A percentile compares a stretch with the other conserved stretches of the same genome.
These are phyloP conservation scores for Eciton burchellii DNA, from an alignment of 1,140 invertebrate species.

Conservation along the genomic window DNA sequence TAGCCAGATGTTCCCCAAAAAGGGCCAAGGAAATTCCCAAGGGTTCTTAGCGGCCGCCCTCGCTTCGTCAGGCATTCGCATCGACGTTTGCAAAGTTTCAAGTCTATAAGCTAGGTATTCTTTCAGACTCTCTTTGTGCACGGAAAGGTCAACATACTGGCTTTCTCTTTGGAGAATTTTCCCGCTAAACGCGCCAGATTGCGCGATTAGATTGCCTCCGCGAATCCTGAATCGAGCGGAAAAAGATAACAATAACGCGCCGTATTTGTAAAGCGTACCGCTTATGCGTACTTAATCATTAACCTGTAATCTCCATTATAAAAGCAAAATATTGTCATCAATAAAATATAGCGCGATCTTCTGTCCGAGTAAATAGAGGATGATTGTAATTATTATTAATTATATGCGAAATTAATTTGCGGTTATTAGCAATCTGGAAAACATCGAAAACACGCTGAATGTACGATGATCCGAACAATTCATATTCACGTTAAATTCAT, in stretches of 20 bases:
- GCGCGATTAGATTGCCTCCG: background rate
- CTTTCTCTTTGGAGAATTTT: background rate
- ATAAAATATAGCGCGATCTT: no score
- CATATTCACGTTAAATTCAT: slow-evolving; percentile 14
- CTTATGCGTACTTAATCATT: no score
- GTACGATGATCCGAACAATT: slow-evolving; percentile 3
- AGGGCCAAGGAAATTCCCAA: slow-evolving; percentile 79
- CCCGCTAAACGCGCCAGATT: background rate
- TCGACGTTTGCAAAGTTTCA: slow-evolving; percentile 2
- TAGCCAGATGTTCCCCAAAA: slow-evolving; percentile 79
- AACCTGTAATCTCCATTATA: no score
- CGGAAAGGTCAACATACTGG: background rate
- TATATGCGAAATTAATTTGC: background rate
- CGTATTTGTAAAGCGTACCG: no score
- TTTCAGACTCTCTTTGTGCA: background rate
- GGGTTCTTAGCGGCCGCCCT: slow-evolving; percentile 62
- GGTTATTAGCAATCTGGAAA: background rate
- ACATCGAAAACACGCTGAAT: background rate
- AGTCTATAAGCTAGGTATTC: background rate
- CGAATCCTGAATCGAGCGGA: background rate
- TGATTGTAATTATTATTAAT: background rate
- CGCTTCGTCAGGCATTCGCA: slow-evolving; percentile 26
- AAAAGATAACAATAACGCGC: background rate
- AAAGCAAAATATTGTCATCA: no score
- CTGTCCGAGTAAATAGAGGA: background rate